Evolutionary conservation across 2,797 vertebrate species (phyloP).

Genomic region (Decapterus maruadsi): DNA sequence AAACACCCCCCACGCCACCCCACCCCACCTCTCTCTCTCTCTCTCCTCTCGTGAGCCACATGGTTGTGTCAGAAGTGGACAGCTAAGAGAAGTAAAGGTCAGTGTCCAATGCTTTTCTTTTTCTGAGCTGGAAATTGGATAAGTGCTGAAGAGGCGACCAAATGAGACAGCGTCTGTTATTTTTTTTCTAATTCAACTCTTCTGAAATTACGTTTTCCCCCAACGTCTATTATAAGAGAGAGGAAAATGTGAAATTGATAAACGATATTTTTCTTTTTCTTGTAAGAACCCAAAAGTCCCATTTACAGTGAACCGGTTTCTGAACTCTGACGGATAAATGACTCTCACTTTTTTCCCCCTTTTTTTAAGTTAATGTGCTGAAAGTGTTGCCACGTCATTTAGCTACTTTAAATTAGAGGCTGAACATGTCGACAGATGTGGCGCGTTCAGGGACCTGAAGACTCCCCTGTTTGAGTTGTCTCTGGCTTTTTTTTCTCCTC

Average conservation of each 20-base stretch:
- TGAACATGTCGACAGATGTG: neutral
- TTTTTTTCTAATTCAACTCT: neutral
- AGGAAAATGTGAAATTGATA: neutral
- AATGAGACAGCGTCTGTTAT: conserved; percentile 14
- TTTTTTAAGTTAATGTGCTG: neutral
- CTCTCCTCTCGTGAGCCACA: conserved; percentile 28
- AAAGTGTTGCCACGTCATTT: neutral
- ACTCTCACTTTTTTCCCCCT: neutral
- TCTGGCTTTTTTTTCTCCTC: conserved; percentile 24
- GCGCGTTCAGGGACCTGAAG: conserved; percentile 26
- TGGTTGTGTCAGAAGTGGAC: conserved; percentile 64
- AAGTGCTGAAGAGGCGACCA: conserved; percentile 46
- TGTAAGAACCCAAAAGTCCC: neutral
- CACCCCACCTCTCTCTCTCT: neutral
- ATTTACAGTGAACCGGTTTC: neutral
- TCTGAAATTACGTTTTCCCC: neutral
- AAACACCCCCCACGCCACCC: conserved; percentile 49
- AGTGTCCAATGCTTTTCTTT: conserved; percentile 46
- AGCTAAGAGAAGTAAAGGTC: conserved; percentile 50
- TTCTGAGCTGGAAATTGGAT: conserved; percentile 54
- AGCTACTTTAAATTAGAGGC: conserved; percentile 11
- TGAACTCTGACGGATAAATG: neutral
- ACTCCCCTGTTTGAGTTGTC: conserved; percentile 42
- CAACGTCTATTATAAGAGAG: neutral
- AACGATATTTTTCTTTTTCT: neutral